Base-by-base conservation (phyloP, 92 coral and sea anemone genomes). In the Epizoanthus stellaris region DNA sequence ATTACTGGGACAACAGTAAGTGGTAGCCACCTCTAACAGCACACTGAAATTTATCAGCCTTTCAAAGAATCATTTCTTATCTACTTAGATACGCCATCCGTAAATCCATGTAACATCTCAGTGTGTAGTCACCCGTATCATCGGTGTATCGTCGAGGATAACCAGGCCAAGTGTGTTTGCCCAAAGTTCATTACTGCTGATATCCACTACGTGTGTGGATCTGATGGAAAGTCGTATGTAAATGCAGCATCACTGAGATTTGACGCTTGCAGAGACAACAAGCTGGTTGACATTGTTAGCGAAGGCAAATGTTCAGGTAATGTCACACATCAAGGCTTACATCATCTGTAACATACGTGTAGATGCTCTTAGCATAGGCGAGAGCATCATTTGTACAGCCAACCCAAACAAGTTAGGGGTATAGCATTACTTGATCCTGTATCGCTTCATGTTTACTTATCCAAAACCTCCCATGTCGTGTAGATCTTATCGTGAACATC, bases 121-220 rank as follows among this genome's bases (percentile, higher is more conserved):
- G 76, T 73, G 42, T 94, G 98, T 45, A 70, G 87, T 38, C 87
- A 82, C 67, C 83, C 83, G 23, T 89, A 92, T 54, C 92, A 81
- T 17, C 47, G 47, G 23, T 94, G 98, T 47, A 16, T n/a, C 7
- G 95, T 86, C 17, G 52, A 74, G 0, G 20, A 87, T 62, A 95
- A 96, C 68, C 60, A 77, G 56, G 93, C 91, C 4, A 75, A 87
- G 42, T 96, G 99, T 90, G 93, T 85, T 23, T 96, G 99, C 69
- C 95, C 98, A 7, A 14, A 20, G 16, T 19, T 73, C 63, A 89
- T 94, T 43, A 88, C 95, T 19, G 42, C 14, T 1, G 38, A 72
- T 38, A 70, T 65, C 73, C 71, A 67, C 15, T 98, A 95, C 36
- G 96, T 96, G 0, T 96, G 99, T 81, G 99, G 97, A 23, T 94